Conservation (phyloP, 2,113 vertebrate genomes). For the Phalacrocorax brasilianus region DNA sequence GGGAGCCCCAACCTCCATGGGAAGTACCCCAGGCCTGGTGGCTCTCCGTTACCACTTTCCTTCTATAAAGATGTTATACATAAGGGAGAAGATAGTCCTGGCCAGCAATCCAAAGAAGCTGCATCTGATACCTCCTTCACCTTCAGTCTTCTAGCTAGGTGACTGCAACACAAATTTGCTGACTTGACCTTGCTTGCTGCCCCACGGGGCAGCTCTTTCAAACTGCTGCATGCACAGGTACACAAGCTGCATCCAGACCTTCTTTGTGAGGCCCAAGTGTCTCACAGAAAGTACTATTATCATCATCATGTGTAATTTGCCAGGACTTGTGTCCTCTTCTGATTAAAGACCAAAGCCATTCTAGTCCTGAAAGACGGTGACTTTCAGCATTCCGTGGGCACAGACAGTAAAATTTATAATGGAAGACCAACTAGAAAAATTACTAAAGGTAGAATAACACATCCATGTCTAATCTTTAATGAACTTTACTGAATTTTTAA, state of each 20-base stretch:
- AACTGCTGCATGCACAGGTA: not conserved
- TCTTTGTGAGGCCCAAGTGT: not conserved
- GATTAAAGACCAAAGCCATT: not conserved
- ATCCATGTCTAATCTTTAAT: not conserved
- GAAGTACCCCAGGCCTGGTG: not conserved
- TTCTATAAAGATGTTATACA: not conserved
- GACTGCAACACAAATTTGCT: not conserved
- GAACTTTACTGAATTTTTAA: not conserved
- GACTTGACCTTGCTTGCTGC: not conserved
- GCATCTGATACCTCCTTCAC: not conserved
- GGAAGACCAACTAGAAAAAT: not conserved
- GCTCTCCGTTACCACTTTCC: not conserved
- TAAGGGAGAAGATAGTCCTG: not conserved
- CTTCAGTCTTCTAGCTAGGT: not conserved
- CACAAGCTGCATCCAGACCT: not conserved
- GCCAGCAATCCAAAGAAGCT: not conserved
- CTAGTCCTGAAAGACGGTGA: not conserved
- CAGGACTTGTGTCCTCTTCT: not conserved
- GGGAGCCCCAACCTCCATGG: not conserved
- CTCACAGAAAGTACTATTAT: not conserved
- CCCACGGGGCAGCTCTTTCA: not conserved
- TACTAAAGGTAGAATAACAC: not conserved
- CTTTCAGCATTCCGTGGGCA: not conserved
- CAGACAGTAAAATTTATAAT: not conserved
- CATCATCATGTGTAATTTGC: not conserved